Percentiles rank a stretch among this genome's conserved stretches.
Evolutionary conservation across 2,113 vertebrate genomes (phyloP).

Genomic region (Oreochromis spilurus): DNA sequence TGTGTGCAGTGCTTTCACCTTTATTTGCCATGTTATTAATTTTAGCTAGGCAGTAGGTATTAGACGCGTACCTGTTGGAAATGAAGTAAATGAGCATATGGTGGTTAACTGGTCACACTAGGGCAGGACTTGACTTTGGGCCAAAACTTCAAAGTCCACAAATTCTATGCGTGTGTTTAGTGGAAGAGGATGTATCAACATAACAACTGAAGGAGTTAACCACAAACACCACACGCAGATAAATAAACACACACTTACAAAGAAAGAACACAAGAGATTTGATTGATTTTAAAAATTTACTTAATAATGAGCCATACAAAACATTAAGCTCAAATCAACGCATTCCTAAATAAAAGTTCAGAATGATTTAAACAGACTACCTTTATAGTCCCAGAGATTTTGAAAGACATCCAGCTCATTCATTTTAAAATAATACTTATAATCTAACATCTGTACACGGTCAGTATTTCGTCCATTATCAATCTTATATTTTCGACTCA

Average conservation of each 20-base stretch:
- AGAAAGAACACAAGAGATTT: neutral
- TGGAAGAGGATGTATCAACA: conserved; percentile 27
- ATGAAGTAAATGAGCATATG: neutral
- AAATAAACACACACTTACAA: neutral
- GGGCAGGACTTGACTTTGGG: neutral
- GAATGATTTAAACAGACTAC: neutral
- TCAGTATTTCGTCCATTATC: neutral
- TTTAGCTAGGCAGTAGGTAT: neutral
- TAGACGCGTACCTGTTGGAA: neutral
- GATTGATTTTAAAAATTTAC: neutral
- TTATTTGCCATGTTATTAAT: conserved; percentile 3
- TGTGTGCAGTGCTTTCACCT: neutral
- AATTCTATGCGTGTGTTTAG: conserved; percentile 33
- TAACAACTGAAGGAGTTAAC: neutral
- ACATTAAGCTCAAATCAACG: neutral
- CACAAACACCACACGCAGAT: neutral
- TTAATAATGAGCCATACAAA: neutral
- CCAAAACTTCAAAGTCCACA: conserved; percentile 19
- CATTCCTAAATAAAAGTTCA: neutral
- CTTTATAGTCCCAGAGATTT: neutral
- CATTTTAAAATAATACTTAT: neutral
- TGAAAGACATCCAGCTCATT: neutral
- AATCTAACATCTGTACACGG: neutral
- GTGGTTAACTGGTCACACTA: neutral
- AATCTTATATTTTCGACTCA: neutral